A percentile compares a stretch with the other conserved stretches of the same genome.
phyloP scores from a whole-genome alignment of 1,140 invertebrate species.

The Drosophila grimshawi region DNA sequence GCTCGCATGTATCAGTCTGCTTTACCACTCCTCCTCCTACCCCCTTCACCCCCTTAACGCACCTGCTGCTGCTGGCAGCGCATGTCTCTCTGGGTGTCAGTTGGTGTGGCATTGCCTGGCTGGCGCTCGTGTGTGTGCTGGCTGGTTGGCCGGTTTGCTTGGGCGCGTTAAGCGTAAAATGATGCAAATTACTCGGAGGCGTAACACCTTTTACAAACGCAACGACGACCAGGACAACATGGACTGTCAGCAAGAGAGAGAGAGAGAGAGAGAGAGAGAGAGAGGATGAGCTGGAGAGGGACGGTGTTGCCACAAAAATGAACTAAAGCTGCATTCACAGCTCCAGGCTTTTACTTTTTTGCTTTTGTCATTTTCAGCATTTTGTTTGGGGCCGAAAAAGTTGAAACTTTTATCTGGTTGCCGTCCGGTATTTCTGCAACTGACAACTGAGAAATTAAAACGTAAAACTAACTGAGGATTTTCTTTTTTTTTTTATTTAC shows the following conservation, averaged over 20 bases:
- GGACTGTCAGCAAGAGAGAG: constrained; percentile 2
- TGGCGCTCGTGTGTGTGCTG: neutral
- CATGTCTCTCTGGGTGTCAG: constrained; percentile 49
- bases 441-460: constrained; percentile 59
- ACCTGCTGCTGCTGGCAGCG: constrained; percentile 14
- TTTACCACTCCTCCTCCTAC: neutral
- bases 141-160: constrained; percentile 19
- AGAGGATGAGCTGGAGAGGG: neutral
- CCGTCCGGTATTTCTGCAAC: constrained; percentile 32
- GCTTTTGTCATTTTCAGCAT: constrained; percentile 44
- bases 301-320: constrained; percentile 27
- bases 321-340: constrained; percentile 29
- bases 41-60: neutral
- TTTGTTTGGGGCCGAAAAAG: constrained; percentile 24
- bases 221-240: neutral
- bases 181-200: constrained; percentile 61
- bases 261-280: neutral
- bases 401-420: constrained; percentile 39
- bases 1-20: constrained; percentile 15
- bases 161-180: constrained; percentile 64
- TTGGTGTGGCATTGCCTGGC: constrained; percentile 41
- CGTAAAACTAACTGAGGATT: constrained; percentile 36
- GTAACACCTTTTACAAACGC: constrained; percentile 42
- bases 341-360: constrained; percentile 18
- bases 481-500: constrained; percentile 18